Evolutionary conservation across 2,888 invertebrate genomes (phyloP), one percentile per base, ranked within the genome.

Genomic region (Cephalotes varians): DNA sequence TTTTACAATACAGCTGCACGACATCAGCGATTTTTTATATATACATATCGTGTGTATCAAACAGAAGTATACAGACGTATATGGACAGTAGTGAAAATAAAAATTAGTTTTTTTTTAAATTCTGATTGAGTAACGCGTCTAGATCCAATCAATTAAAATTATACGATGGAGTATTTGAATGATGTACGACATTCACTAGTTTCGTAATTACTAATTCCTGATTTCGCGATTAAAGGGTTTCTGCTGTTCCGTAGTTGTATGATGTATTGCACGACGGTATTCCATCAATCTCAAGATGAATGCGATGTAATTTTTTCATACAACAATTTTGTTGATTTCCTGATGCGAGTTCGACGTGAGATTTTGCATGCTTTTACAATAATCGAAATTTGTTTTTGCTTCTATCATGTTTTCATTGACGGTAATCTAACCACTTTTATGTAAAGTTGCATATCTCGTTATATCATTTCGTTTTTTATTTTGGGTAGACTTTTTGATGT

Each of bases 391-490:
- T 21, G 31, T 49, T n/a, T 67, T 21, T 40, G 7, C 40, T 56
- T 71, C 18, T 56, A 71, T 15, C 3, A 15, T 25, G 15, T 10
- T 79, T 56, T 31, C 9, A 44, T 31, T 40, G 56, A 44, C 21
- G 44, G 34, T 25, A 18, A 56, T 12, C 18, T 67, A n/a, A 9
- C 6, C n/a, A 60, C 9, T 15, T 60, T 51, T 65, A 65, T 47
- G 5, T 54, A 64, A 47, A 64, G 47, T 82, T 60, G 37, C 77
- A 21, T 83, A 83, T 81, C 69, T 67, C 47, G 56, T 83, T 83
- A 74, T 49, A 69, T 49, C 58, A 60, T 31, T 62, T 49, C 7
- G 44, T 9, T 74, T 67, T 60, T 10, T 54, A 31, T 58, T 60
- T 62, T 40, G 37, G 21, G 62, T 40, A 15, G 28, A 56, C 47